Percentiles rank a stretch among this genome's conserved stretches.
Evolutionary conservation across 2,797 vertebrate species (phyloP).

Genomic region (Periparus ater): DNA sequence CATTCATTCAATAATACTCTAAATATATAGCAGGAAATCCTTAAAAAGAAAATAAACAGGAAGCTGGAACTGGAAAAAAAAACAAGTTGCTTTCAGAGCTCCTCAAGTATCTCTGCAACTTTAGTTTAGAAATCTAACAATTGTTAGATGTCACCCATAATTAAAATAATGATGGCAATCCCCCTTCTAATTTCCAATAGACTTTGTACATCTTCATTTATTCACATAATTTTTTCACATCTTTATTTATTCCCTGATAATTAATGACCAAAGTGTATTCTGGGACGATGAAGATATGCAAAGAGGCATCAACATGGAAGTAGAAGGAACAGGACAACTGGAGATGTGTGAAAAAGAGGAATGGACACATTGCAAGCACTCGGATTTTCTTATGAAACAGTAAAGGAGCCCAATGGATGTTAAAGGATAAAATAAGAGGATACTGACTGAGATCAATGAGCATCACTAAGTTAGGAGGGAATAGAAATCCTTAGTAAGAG

Average conservation of each 20-base stretch:
- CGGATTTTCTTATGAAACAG: not conserved
- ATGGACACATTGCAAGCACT: not conserved
- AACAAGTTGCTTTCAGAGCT: not conserved
- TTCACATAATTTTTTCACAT: not conserved
- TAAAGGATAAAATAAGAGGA: not conserved
- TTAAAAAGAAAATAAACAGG: not conserved
- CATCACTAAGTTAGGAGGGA: not conserved
- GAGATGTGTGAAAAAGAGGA: not conserved
- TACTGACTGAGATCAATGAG: not conserved
- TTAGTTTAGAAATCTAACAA: not conserved
- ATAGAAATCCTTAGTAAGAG: not conserved
- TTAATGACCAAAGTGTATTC: not conserved
- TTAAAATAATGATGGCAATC: not conserved
- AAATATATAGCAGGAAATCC: not conserved
- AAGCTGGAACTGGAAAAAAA: not conserved
- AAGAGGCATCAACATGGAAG: not conserved
- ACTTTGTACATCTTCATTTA: not conserved
- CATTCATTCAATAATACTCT: slow-evolving; percentile 7
- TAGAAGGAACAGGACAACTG: not conserved
- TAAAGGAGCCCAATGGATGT: not conserved
- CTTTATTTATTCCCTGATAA: not conserved
- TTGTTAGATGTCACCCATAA: not conserved
- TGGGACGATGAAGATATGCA: not conserved
- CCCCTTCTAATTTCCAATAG: not conserved
- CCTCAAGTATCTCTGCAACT: not conserved